phyloP scores from a whole-genome alignment of 2,888 invertebrate genomes.

The Graphium colonna region DNA sequence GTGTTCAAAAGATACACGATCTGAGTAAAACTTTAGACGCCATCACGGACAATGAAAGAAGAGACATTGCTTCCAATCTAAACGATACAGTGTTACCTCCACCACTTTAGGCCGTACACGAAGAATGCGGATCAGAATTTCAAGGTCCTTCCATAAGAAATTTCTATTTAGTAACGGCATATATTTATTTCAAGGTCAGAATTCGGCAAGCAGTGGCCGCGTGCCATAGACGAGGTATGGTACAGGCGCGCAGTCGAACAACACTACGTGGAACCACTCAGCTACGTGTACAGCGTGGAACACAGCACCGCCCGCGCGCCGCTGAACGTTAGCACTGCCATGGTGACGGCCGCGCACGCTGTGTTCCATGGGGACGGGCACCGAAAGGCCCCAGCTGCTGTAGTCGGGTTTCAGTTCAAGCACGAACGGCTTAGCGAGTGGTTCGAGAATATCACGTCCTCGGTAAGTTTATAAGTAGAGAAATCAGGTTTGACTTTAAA shows the following conservation, averaged over 20 bases:
- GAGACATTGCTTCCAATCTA: too few species aligned
- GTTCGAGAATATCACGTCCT: conserved; percentile 89
- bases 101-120: too few species aligned
- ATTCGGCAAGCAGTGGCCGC: conserved; percentile 87
- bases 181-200: conserved; percentile 70
- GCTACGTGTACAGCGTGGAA: conserved; percentile 86
- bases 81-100: too few species aligned
- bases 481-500: too few species aligned
- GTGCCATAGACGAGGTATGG: conserved; percentile 93
- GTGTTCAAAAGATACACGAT: too few species aligned
- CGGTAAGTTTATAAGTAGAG: conserved; percentile 66
- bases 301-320: conserved; percentile 62
- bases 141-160: too few species aligned
- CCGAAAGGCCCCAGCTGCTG: conserved; percentile 83
- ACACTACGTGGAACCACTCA: conserved; percentile 86
- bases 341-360: conserved; percentile 93
- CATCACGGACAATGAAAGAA: too few species aligned
- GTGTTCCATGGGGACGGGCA: conserved; percentile 84
- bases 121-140: too few species aligned
- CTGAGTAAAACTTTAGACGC: too few species aligned
- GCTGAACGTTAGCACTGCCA: conserved; percentile 81
- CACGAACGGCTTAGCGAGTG: conserved; percentile 87
- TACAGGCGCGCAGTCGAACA: conserved; percentile 93
- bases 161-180: not conserved
- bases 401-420: conserved; percentile 89